phyloP scores from a whole-genome alignment of 1,140 invertebrate genomes.

The Melitaea cinxia region DNA sequence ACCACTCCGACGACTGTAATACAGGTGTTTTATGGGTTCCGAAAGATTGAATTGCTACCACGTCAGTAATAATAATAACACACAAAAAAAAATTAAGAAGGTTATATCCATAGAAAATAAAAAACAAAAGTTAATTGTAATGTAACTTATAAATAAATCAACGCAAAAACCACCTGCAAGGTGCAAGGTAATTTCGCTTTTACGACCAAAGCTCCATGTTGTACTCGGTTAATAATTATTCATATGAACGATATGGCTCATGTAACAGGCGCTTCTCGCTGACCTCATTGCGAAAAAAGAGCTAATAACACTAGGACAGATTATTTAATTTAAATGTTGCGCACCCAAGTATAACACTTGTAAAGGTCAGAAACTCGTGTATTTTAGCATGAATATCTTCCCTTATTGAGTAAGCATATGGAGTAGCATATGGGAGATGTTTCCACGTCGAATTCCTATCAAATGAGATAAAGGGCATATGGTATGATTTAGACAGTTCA shows the following conservation, averaged over 20 bases:
- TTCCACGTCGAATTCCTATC: slow-evolving; percentile 36
- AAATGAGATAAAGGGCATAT: slow-evolving; percentile 58
- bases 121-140: neutral
- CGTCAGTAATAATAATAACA: slow-evolving; percentile 2
- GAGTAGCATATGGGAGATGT: slow-evolving; percentile 49
- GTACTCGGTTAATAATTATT: slow-evolving; percentile 18
- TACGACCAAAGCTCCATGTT: slow-evolving; percentile 1
- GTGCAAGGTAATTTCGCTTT: neutral
- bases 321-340: slow-evolving; percentile 49
- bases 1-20: slow-evolving; percentile 48
- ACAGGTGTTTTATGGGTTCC: too few species aligned
- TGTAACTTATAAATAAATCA: neutral
- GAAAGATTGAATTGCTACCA: slow-evolving; percentile 61
- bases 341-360: slow-evolving; percentile 42
- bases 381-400: slow-evolving; percentile 16
- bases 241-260: slow-evolving; percentile 44
- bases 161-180: neutral
- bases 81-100: slow-evolving; percentile 2
- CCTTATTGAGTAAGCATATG: slow-evolving; percentile 43
- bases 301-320: slow-evolving; percentile 40
- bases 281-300: slow-evolving; percentile 63
- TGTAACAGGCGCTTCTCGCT: slow-evolving; percentile 39
- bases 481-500: slow-evolving; percentile 51
- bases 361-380: slow-evolving; percentile 39
- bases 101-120: too few species aligned